Base-by-base conservation (phyloP, 2,797 vertebrate species). In the Brachyalestes nurse region DNA sequence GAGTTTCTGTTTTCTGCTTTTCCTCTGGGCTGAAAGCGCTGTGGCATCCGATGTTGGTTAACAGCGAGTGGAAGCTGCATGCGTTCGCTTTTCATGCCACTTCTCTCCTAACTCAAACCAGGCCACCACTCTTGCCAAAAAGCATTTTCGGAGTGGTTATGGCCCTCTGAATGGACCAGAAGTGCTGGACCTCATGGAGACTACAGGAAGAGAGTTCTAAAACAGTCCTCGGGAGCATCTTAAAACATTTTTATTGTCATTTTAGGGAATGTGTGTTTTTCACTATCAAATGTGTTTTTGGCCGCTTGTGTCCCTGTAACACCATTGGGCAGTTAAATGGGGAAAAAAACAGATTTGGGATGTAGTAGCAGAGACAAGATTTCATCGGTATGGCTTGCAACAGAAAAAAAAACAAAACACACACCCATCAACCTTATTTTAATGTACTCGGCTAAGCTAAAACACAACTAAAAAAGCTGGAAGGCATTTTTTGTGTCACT, bases 231-330 rank as follows among this genome's bases (percentile, higher is more conserved):
- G 72, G 55, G 91, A 92, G 92, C 83, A 82, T 91, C 85, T 88
- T 93, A 90, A 94, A 94, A 89, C 72, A 79, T 78, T 88, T 92
- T 92, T 93, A 93, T 93, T 89, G 90, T 90, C 81, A 90, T 90
- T 92, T 90, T 89, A 92, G 86, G 88, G 85, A 90, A 86, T 85
- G 82, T 88, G 87, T 84, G 75, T 86, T 83, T 88, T 87, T 81
- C 72, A 81, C 81, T 79, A 85, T 73, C 45, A 86, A 90, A 77
- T 89, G 88, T 88, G 90, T 90, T 91, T 51, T 89, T 93, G 92
- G 91, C 92, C 85, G 87, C 77, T 79, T 82, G 75, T 80, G 16
- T 82, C 84, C 81, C 84, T 88, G 85, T 88, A 87, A 90, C 88
- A 91, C 87, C 80, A 78, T 83, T 85, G 86, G 86, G 87, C 87